Evolutionary conservation across 1,140 invertebrate species (phyloP), one percentile per base, ranked within the genome.

Genomic region (Drosophila melanica): DNA sequence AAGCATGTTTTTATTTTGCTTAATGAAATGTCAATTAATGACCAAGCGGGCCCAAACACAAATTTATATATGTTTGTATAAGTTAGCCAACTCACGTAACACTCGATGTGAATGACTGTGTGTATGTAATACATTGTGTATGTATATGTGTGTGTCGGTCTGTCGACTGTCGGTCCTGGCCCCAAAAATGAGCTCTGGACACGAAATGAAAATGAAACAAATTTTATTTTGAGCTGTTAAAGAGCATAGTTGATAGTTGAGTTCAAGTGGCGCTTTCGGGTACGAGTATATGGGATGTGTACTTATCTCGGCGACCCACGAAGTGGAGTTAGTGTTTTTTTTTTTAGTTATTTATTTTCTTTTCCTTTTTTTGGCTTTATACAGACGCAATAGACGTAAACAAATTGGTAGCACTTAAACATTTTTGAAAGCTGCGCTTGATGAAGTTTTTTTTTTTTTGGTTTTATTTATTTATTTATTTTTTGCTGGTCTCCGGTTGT

Each of bases 401-500:
- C 79, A 81, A 81, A 81, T 81, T 81, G 79, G 79, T 66, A 79
- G 75, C 79, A 81, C 79, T 81, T 81, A 81, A 82, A 78, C 79
- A 82, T 82, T 81, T 81, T 81, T 76, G 79, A 73, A 81, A 81
- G 77, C 79, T 77, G 58, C 69, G 79, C 79, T 81, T 81, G 74
- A 81, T 81, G 79, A 81, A 81, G 68, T 81, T 81, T 73, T 42
- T 68, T 64, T 68, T 64, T 59, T 55, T 57, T n/a, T 7, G 14
- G 23, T n/a, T 30, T 16, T 20, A 10, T 9, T 45, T 45, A 16
- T 47, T 47, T 4, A 23, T 47, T 23, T 23, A 3, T 16, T 23
- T 47, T 20, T 20, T 7, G 45, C 39, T 58, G 57, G 14, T 58
- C 42, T 42, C 50, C 27, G 45, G 72, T 47, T 62, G 51, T 67